Percentiles rank a stretch among this genome's conserved stretches.
Evolutionary conservation across 2,888 invertebrate species (phyloP).

Genomic region (Dolichopus griseipennis): DNA sequence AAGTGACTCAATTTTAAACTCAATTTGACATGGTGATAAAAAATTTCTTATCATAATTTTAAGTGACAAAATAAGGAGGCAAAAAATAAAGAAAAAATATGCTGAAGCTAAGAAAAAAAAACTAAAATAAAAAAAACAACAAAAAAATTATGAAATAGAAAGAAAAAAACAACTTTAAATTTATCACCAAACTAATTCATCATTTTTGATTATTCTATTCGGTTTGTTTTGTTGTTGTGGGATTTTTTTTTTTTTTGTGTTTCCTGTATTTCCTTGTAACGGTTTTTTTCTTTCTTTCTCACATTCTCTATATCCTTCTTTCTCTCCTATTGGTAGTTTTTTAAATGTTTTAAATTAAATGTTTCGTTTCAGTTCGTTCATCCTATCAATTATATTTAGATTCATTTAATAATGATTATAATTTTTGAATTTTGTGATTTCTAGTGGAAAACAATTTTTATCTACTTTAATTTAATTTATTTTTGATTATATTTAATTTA

Average conservation of each 20-base stretch:
- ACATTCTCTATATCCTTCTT: not conserved
- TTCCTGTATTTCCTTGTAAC: too few species aligned
- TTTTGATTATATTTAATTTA: not conserved
- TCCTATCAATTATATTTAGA: not conserved
- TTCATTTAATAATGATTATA: not conserved
- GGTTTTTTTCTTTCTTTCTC: not conserved
- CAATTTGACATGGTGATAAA: slow-evolving; percentile 4
- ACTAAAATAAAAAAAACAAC: not conserved
- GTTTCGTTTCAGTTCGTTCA: not conserved
- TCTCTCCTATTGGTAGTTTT: not conserved
- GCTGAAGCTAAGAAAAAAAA: not conserved
- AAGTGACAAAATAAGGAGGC: not conserved
- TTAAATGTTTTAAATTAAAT: not conserved
- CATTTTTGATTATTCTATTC: not conserved
- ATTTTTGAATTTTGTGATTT: too few species aligned
- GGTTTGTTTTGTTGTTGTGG: too few species aligned
- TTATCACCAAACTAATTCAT: not conserved
- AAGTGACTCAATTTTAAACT: slow-evolving; percentile 1
- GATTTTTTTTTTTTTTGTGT: too few species aligned
- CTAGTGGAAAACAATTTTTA: too few species aligned
- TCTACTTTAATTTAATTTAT: not conserved
- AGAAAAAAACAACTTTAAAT: not conserved
- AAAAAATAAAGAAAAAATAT: not conserved
- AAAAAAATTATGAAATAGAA: not conserved
- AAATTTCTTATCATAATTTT: not conserved